Conservation (phyloP, 2,113 vertebrate species). For the Sapajus apella region DNA sequence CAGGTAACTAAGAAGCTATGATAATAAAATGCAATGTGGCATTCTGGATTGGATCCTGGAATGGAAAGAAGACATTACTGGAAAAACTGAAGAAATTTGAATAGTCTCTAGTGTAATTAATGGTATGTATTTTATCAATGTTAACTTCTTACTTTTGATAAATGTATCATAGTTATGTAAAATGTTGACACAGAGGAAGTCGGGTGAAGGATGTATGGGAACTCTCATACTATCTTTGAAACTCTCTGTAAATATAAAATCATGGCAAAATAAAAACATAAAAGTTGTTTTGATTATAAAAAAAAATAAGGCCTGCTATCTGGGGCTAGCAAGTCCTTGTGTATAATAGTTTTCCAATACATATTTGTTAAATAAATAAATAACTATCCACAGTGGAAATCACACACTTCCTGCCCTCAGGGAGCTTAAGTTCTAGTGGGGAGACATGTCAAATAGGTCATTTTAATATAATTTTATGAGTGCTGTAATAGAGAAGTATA, state of each 20-base stretch:
- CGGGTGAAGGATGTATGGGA: neutral
- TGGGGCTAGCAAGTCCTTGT: neutral
- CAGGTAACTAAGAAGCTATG: neutral
- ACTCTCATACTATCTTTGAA: neutral
- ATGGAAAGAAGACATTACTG: neutral
- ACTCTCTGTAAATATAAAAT: neutral
- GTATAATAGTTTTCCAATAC: constrained; percentile 19
- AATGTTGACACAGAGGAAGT: neutral
- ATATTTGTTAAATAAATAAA: constrained; percentile 39
- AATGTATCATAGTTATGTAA: neutral
- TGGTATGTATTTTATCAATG: neutral
- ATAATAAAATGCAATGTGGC: neutral
- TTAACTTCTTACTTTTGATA: constrained; percentile 7
- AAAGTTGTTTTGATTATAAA: neutral
- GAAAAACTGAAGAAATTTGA: neutral
- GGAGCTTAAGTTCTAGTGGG: neutral
- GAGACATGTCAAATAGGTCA: constrained; percentile 13
- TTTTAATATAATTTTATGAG: constrained; percentile 30
- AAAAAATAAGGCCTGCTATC: neutral
- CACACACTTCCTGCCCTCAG: neutral
- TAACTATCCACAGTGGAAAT: neutral
- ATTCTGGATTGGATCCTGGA: neutral
- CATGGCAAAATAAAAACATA: neutral
- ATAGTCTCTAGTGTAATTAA: neutral
- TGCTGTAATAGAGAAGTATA: neutral